A percentile compares a stretch with the other conserved stretches of the same genome.
These are phyloP conservation scores for Sakesphorus luctuosus DNA, from an alignment of 2,113 vertebrate species.

Conservation along the genomic window DNA sequence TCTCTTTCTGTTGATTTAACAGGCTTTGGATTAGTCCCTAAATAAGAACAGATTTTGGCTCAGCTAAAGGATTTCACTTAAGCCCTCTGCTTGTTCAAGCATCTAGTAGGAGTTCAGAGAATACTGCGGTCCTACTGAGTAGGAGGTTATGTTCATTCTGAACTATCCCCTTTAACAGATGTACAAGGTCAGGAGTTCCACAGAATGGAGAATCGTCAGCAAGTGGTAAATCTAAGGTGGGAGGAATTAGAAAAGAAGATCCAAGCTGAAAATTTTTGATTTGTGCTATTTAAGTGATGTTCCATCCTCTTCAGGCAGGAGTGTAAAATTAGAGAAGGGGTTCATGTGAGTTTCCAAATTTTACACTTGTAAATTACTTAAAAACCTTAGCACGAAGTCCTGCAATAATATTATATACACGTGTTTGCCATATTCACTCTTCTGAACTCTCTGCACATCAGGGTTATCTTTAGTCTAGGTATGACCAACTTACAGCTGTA, in stretches of 20 bases:
- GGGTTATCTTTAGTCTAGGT: neutral
- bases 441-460: neutral
- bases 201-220: neutral
- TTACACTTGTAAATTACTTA: slow-evolving; percentile 47
- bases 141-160: slow-evolving; percentile 42
- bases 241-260: slow-evolving; percentile 40
- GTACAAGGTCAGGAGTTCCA: slow-evolving; percentile 28
- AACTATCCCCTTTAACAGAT: slow-evolving; percentile 59
- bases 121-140: slow-evolving; percentile 35
- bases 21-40: slow-evolving; percentile 68
- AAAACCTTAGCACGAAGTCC: neutral
- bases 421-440: neutral
- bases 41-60: slow-evolving; percentile 71
- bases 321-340: slow-evolving; percentile 42
- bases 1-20: slow-evolving; percentile 71
- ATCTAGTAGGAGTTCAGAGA: slow-evolving; percentile 58
- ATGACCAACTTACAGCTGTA: neutral
- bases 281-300: slow-evolving; percentile 13
- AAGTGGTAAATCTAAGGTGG: slow-evolving; percentile 25
- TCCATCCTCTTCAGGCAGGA: slow-evolving; percentile 26
- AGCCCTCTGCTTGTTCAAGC: slow-evolving; percentile 60
- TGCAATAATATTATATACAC: neutral
- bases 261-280: slow-evolving; percentile 21
- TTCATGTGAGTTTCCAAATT: slow-evolving; percentile 36
- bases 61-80: slow-evolving; percentile 69